Conservation (phyloP, 2,113 vertebrate genomes). For the Prunella fulvescens region DNA sequence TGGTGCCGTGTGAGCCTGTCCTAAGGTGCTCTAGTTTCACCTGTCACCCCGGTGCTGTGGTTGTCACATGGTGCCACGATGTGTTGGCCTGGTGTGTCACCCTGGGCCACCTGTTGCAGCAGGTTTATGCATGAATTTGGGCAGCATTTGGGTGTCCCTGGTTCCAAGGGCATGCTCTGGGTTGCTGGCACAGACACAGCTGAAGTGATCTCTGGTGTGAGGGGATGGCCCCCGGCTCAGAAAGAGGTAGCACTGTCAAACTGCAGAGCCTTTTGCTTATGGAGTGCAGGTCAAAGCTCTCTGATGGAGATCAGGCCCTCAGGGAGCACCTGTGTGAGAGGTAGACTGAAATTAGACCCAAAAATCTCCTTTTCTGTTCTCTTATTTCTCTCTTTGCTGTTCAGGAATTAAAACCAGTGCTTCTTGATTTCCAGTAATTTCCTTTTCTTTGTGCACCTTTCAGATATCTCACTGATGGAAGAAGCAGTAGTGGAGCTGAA, state of each 20-base stretch:
- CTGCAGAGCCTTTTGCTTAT: neutral
- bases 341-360: neutral
- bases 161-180: neutral
- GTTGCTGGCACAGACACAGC: neutral
- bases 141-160: neutral
- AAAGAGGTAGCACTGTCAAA: neutral
- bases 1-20: fast-evolving
- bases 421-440: neutral
- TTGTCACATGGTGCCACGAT: neutral
- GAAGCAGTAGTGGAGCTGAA: slow-evolving; percentile 83
- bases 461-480: slow-evolving; percentile 78
- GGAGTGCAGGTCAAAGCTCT: neutral
- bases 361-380: neutral
- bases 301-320: neutral
- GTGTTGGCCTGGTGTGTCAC: neutral
- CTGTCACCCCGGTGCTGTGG: neutral
- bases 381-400: neutral
- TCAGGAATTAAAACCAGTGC: neutral
- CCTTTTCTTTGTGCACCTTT: neutral
- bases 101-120: neutral
- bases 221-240: fast-evolving
- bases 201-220: neutral
- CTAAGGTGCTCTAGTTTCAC: neutral
- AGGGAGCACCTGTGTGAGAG: neutral
- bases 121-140: neutral